phyloP scores from a whole-genome alignment of 2,113 vertebrate genomes.

The Eupsittula cactorum region DNA sequence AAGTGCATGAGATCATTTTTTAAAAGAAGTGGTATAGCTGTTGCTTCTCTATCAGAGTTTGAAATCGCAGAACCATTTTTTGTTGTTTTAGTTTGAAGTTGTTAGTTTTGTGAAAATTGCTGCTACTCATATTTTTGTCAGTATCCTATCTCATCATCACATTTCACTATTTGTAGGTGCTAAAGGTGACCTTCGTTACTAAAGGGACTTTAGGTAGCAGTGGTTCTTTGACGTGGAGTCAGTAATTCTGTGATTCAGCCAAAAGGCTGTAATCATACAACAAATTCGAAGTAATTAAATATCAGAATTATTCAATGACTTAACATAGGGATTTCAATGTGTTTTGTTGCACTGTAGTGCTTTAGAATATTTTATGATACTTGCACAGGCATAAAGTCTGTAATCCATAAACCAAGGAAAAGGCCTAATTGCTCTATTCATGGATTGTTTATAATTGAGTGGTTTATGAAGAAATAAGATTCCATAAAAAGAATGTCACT shows the following conservation, averaged over 20 bases:
- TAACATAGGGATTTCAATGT: background rate
- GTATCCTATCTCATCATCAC: too few species aligned
- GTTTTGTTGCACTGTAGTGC: conserved; percentile 11
- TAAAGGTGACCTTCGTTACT: background rate
- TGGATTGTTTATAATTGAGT: conserved; percentile 62
- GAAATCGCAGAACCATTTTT: background rate
- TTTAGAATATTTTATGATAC: conserved; percentile 1
- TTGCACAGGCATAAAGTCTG: background rate
- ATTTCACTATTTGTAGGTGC: background rate
- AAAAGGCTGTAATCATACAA: background rate
- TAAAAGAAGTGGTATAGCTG: background rate
- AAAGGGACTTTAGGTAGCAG: background rate
- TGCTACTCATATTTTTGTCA: background rate
- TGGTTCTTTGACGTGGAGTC: background rate
- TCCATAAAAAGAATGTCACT: conserved; percentile 51
- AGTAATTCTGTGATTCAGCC: background rate
- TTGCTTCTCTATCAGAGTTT: background rate
- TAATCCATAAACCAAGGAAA: conserved; percentile 30
- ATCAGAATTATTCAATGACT: background rate
- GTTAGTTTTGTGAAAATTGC: background rate
- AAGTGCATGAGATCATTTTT: background rate
- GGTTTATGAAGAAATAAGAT: conserved; percentile 41
- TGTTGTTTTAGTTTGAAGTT: background rate
- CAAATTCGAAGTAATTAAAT: background rate
- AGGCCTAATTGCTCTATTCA: conserved; percentile 39